Percentiles rank a stretch among this genome's conserved stretches.
phyloP scores from a whole-genome alignment of 2,797 vertebrate genomes.

The Valencia hispanica region DNA sequence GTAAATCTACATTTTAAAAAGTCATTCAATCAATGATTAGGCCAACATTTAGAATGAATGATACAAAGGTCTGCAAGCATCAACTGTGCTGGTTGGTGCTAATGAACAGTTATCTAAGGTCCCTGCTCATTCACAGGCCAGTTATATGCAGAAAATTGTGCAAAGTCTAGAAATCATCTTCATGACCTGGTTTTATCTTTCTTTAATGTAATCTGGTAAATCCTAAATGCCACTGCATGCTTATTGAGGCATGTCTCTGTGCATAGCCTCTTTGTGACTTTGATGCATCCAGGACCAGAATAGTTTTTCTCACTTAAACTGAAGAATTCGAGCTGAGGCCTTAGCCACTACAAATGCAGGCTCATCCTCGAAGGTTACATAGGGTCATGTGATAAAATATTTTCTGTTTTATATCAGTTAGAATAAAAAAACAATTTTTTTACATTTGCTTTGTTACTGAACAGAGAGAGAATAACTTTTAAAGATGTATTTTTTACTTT shows the following conservation, averaged over 20 bases:
- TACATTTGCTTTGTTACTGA: neutral
- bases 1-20: conserved; percentile 5
- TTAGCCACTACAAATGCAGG: conserved; percentile 28
- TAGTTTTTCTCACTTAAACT: conserved; percentile 14
- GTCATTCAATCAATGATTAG: conserved; percentile 1
- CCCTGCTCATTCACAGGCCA: conserved; percentile 36
- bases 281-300: conserved; percentile 37
- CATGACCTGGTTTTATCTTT: conserved; percentile 30
- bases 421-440: neutral
- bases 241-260: conserved; percentile 37
- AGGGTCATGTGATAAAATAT: neutral
- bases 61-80: conserved; percentile 17
- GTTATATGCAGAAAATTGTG: conserved; percentile 32
- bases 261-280: conserved; percentile 38
- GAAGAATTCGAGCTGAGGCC: conserved; percentile 14
- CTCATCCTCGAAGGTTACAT: neutral
- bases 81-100: conserved; percentile 22
- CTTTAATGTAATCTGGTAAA: conserved; percentile 51
- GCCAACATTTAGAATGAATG: conserved; percentile 31
- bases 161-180: conserved; percentile 45
- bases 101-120: conserved; percentile 45
- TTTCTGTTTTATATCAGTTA: neutral
- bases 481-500: neutral
- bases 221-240: conserved; percentile 48
- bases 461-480: neutral